Base-by-base conservation (phyloP, 2,888 invertebrate species). In the Choristoneura rosaceana region DNA sequence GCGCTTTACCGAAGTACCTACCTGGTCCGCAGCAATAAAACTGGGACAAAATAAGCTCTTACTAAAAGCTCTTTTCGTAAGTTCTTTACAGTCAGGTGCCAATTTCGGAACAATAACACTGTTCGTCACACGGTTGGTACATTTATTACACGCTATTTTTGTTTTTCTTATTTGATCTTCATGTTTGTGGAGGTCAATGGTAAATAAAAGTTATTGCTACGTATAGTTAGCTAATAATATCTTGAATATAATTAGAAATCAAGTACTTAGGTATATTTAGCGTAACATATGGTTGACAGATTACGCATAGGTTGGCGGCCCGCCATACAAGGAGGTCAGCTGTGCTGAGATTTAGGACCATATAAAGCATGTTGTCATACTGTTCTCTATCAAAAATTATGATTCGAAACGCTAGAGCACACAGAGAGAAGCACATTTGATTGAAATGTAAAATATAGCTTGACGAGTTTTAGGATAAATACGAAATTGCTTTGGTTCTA, bases 271-370 rank as follows among this genome's bases (percentile, higher is more conserved):
- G 7, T 52, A 17, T 17, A 52, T 50, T 38, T n/a, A 38, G 34
- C 12, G 33, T 47, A 50, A 47, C 63, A 64, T 64, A 50, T 64
- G 64, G 64, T 64, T 50, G 33, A 50, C 45, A 15, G 43, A 33
- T 63, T 61, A 61, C 63, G 17, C 14, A 47, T 33, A 17, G 43
- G 47, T 38, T 45, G 50, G 50, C 50, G 47, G 4, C 1, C 10
- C 25, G 43, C 62, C 62, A 43, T 62, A 64, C 64, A 50, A 64
- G 33, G 64, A n/a, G 7, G 63, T 45, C 15, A 12, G 33, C 61
- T 15, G 64, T 9, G n/a, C 64, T 12, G 34, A 64, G 50, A 45
- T 62, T 50, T 64, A n/a, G 47, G n/a, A 10, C 64, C 64, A 15
- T 64, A 50, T 64, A 38, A 47, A 34, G 65, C 55, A 66, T 43